Evolutionary conservation across 2,888 invertebrate species (phyloP).

Genomic region (Drosophila demipolita): DNA sequence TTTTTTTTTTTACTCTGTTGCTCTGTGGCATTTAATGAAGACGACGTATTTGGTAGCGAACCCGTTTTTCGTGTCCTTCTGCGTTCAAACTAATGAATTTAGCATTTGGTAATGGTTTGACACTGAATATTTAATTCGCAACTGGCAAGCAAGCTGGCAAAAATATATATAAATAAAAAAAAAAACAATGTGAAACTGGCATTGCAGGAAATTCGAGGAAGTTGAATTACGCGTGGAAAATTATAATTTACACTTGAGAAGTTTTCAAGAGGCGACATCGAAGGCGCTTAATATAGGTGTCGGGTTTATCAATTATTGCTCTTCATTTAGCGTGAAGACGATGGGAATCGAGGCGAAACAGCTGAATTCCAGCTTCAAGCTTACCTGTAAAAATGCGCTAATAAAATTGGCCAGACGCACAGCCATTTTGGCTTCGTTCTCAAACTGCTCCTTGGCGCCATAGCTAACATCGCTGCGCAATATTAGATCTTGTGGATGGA

Average conservation of each 20-base stretch:
- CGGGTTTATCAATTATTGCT: constrained; percentile 80
- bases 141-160: constrained; percentile 32
- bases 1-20: constrained; percentile 23
- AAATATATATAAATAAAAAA: constrained; percentile 10
- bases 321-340: constrained; percentile 76
- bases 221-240: constrained; percentile 84
- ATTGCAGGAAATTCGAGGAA: constrained; percentile 83
- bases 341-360: constrained; percentile 58
- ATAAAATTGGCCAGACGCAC: constrained; percentile 98
- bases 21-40: constrained; percentile 69
- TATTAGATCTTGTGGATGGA: constrained; percentile 90
- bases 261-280: constrained; percentile 77
- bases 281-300: constrained; percentile 80
- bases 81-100: constrained; percentile 81
- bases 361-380: constrained; percentile 27
- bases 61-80: constrained; percentile 82
- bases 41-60: constrained; percentile 72
- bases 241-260: constrained; percentile 83
- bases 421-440: constrained; percentile 98
- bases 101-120: constrained; percentile 81
- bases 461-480: constrained; percentile 94
- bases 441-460: constrained; percentile 95
- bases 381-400: constrained; percentile 95
- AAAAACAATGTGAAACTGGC: constrained; percentile 68
- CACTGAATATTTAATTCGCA: constrained; percentile 83